Conservation (phyloP, 2,888 invertebrate species). For the Apeira syringaria region DNA sequence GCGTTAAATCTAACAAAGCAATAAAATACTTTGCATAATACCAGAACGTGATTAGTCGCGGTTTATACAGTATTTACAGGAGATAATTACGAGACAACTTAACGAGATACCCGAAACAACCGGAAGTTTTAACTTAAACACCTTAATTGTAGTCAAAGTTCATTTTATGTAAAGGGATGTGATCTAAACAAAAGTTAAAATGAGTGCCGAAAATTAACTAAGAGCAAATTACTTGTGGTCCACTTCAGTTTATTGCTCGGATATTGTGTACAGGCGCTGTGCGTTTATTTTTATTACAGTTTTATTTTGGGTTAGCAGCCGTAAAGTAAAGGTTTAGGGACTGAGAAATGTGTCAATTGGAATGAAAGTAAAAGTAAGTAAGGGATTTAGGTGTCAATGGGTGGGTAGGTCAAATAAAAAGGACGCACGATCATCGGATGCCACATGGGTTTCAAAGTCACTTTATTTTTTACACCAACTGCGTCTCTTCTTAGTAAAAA, state of each 20-base stretch:
- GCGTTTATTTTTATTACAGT: conserved; percentile 20
- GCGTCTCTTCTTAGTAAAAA: conserved; percentile 12
- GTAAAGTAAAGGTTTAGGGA: conserved; percentile 21
- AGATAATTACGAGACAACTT: conserved; percentile 22
- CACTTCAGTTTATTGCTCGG: conserved; percentile 20
- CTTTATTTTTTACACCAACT: conserved; percentile 13
- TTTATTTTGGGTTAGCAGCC: conserved; percentile 21
- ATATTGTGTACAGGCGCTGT: conserved; percentile 16
- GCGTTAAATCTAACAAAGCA: conserved; percentile 15
- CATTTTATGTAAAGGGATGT: conserved; percentile 11
- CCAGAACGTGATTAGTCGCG: conserved; percentile 21
- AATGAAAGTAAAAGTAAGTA: conserved; percentile 11
- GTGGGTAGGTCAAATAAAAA: no score
- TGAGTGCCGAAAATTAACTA: conserved; percentile 19
- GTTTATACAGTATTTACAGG: conserved; percentile 22
- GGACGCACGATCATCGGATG: conserved; percentile 11
- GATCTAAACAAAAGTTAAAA: conserved; percentile 11
- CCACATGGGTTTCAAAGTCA: conserved; percentile 19
- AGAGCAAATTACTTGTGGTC: conserved; percentile 22
- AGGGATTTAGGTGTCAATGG: conserved; percentile 8
- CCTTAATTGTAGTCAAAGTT: conserved; percentile 17
- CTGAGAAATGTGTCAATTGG: conserved; percentile 19
- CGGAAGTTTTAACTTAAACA: conserved; percentile 17
- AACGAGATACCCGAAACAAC: conserved; percentile 9
- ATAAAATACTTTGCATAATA: conserved; percentile 20